Conservation (phyloP, 2,888 invertebrate genomes). For the Scaeva pyrastri region DNA sequence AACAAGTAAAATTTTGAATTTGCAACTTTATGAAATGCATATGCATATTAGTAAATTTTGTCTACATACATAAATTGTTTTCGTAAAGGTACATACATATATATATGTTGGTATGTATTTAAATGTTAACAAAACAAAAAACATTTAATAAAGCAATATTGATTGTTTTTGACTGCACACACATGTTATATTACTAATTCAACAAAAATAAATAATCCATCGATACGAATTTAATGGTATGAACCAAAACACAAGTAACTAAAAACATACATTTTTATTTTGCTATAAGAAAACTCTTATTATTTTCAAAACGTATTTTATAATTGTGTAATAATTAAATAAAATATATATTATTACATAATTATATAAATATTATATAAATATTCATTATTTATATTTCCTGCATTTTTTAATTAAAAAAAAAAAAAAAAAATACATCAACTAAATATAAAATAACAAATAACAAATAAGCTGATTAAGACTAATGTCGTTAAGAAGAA, state of each 20-base stretch:
- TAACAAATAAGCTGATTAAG: too few species aligned
- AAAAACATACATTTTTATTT: not conserved
- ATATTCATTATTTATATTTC: too few species aligned
- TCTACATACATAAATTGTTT: conserved; percentile 37
- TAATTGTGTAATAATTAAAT: too few species aligned
- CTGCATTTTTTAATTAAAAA: too few species aligned
- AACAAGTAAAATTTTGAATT: not conserved
- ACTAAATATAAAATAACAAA: too few species aligned
- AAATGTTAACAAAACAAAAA: conserved; percentile 31
- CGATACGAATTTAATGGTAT: not conserved
- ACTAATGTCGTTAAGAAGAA: too few species aligned
- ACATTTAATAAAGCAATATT: conserved; percentile 42
- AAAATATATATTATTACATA: too few species aligned
- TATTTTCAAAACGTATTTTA: too few species aligned
- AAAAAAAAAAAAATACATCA: too few species aligned
- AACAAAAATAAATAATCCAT: not conserved
- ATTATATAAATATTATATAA: too few species aligned
- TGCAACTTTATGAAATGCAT: not conserved
- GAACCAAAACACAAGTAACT: not conserved
- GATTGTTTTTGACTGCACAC: conserved; percentile 54
- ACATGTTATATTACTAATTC: conserved; percentile 42
- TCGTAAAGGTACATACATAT: conserved; percentile 17
- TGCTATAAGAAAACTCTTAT: too few species aligned
- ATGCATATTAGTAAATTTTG: not conserved
- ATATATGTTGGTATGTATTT: not conserved